A percentile compares a stretch with the other conserved stretches of the same genome.
Evolutionary conservation across 2,888 invertebrate genomes (phyloP).

Genomic region (Amblyjoppa proteus): DNA sequence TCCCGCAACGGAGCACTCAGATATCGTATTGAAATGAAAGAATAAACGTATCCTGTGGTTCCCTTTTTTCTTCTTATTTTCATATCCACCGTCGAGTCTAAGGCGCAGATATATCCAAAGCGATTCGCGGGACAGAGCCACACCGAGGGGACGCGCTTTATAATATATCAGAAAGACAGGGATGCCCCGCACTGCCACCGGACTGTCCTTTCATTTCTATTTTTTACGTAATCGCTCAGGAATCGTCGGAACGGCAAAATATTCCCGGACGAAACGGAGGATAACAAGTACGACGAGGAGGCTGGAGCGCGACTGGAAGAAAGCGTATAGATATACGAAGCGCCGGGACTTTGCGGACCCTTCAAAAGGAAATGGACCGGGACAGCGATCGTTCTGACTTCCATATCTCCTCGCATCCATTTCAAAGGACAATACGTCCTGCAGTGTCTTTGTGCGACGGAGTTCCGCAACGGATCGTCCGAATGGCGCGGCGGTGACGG

Average conservation of each 20-base stretch:
- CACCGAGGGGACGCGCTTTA: slow-evolving; percentile 55
- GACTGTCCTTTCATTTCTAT: slow-evolving; percentile 65
- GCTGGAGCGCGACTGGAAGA: slow-evolving; percentile 26
- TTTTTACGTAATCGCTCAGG: slow-evolving; percentile 66
- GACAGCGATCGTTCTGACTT: slow-evolving; percentile 57
- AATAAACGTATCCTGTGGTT: slow-evolving; percentile 58
- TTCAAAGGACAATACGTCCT: slow-evolving; percentile 78
- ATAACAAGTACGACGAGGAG: slow-evolving; percentile 46
- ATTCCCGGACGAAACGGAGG: slow-evolving; percentile 45
- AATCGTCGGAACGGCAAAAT: slow-evolving; percentile 58
- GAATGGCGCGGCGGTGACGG: slow-evolving; percentile 63
- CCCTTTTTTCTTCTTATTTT: slow-evolving; percentile 29
- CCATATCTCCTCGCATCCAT: slow-evolving; percentile 72
- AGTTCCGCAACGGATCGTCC: slow-evolving; percentile 77
- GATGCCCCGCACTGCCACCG: slow-evolving; percentile 17
- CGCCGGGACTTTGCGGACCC: slow-evolving; percentile 34
- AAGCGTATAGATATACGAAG: background rate
- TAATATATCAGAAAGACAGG: slow-evolving; percentile 51
- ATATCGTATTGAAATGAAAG: slow-evolving; percentile 67
- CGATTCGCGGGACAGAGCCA: slow-evolving; percentile 54
- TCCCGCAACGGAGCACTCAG: slow-evolving; percentile 64
- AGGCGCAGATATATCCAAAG: slow-evolving; percentile 40
- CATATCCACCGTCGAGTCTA: slow-evolving; percentile 46
- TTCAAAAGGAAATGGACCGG: slow-evolving; percentile 67
- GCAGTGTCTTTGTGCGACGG: slow-evolving; percentile 78